Percentiles rank a stretch among this genome's conserved stretches.
Conservation (phyloP, 1,140 invertebrate species). For the Drosophila sulfurigaster region DNA sequence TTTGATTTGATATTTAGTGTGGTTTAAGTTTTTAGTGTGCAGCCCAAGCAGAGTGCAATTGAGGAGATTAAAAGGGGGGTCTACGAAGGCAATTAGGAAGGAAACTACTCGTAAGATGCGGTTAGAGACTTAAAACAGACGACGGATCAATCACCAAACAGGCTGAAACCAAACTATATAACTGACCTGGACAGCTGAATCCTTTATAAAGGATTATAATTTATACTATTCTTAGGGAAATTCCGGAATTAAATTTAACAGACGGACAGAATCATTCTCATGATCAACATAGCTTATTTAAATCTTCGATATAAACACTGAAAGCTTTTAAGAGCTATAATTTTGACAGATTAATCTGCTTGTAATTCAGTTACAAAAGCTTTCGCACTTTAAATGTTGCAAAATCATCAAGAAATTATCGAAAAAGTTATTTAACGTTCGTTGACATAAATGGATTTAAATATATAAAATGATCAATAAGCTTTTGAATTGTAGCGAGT, state of each 20-base stretch:
- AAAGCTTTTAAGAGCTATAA: no score
- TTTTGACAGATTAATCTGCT: no score
- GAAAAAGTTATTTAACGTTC: no score
- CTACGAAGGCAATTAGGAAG: constrained; percentile 3
- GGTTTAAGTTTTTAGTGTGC: constrained; percentile 29
- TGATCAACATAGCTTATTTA: no score
- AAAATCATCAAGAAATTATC: neutral
- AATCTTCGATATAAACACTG: no score
- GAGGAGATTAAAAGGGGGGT: neutral
- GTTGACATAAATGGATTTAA: no score
- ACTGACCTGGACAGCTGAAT: neutral
- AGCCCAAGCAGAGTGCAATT: constrained; percentile 40
- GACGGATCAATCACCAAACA: neutral
- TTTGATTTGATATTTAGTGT: constrained; percentile 10
- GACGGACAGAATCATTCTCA: neutral
- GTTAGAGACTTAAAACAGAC: constrained; percentile 11
- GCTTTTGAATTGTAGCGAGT: neutral
- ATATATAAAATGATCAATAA: neutral
- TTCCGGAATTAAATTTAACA: neutral
- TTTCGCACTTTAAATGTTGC: no score
- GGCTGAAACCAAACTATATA: neutral
- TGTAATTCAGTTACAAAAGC: no score
- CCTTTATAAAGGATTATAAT: neutral
- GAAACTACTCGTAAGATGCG: constrained; percentile 10
- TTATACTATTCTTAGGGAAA: neutral